Conservation (phyloP, 2,888 invertebrate genomes). For the Rhorus exstirpatorius region DNA sequence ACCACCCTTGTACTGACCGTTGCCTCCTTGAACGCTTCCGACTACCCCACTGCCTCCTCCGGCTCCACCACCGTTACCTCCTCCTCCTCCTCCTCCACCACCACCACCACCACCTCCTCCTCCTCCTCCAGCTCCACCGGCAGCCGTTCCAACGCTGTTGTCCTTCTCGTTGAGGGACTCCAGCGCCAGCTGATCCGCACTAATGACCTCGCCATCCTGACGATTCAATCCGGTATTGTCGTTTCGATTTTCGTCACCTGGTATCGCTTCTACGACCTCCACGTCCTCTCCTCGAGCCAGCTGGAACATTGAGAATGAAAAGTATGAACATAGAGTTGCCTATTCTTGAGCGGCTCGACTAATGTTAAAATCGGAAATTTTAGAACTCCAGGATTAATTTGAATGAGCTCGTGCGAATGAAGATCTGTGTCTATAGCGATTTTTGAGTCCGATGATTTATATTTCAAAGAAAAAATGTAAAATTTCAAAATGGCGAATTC, state of each 20-base stretch:
- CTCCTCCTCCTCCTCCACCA: constrained; percentile 32
- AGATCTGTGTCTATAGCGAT: no score
- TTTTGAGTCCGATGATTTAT: no score
- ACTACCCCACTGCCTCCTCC: constrained; percentile 43
- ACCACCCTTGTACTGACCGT: constrained; percentile 71
- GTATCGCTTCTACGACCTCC: constrained; percentile 89
- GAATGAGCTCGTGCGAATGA: no score
- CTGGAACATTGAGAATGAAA: constrained; percentile 72
- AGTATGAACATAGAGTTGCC: no score
- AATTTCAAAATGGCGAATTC: no score
- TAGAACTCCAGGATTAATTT: no score
- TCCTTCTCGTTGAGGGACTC: constrained; percentile 90
- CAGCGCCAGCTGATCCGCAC: constrained; percentile 91
- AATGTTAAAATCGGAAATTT: no score
- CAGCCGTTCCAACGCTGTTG: constrained; percentile 80
- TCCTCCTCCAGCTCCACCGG: constrained; percentile 72
- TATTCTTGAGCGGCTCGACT: no score
- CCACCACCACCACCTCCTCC: constrained; percentile 18
- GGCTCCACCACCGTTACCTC: constrained; percentile 32
- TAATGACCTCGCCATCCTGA: constrained; percentile 89
- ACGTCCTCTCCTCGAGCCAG: constrained; percentile 87
- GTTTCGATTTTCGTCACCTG: constrained; percentile 87
- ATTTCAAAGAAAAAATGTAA: no score
- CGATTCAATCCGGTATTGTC: constrained; percentile 87
- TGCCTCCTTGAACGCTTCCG: constrained; percentile 37